Conservation (phyloP, 2,888 invertebrate species). For the Lasioglossum figueresi region DNA sequence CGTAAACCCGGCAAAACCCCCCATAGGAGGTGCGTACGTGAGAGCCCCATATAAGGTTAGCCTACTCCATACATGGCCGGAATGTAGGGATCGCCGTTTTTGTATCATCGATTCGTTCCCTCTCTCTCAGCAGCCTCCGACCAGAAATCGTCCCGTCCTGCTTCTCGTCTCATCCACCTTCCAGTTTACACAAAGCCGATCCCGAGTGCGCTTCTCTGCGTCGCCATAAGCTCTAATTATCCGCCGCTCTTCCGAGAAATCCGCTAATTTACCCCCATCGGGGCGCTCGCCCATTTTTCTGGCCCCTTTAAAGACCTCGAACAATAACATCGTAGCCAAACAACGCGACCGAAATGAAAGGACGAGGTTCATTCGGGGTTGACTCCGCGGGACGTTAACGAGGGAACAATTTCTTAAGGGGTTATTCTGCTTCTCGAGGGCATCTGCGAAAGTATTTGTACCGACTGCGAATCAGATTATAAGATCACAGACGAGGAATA, state of each 20-base stretch:
- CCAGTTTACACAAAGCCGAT: slow-evolving; percentile 64
- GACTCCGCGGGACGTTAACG: background rate
- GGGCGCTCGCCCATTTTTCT: background rate
- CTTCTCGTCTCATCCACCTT: slow-evolving; percentile 42
- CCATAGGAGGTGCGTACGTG: slow-evolving; percentile 73
- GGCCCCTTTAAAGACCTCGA: background rate
- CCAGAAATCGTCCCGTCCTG: slow-evolving; percentile 25
- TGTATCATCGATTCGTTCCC: slow-evolving; percentile 77
- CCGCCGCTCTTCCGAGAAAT: slow-evolving; percentile 62
- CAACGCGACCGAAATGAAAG: background rate
- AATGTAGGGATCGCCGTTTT: slow-evolving; percentile 83
- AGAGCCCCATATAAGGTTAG: slow-evolving; percentile 81
- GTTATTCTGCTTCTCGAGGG: background rate
- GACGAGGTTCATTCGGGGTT: background rate
- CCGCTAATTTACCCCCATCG: slow-evolving; percentile 30
- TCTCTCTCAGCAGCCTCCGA: slow-evolving; percentile 39
- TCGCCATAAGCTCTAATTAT: slow-evolving; percentile 64
- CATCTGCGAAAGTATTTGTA: background rate
- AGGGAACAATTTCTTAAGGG: background rate
- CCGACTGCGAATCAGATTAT: background rate
- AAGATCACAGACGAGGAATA: too few species aligned
- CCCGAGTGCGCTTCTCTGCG: slow-evolving; percentile 38
- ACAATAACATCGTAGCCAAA: slow-evolving; percentile 9
- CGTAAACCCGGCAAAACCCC: slow-evolving; percentile 73
- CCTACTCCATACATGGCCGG: slow-evolving; percentile 80